Evolutionary conservation across 2,888 invertebrate genomes (phyloP).

Genomic region (Elysia crispata): DNA sequence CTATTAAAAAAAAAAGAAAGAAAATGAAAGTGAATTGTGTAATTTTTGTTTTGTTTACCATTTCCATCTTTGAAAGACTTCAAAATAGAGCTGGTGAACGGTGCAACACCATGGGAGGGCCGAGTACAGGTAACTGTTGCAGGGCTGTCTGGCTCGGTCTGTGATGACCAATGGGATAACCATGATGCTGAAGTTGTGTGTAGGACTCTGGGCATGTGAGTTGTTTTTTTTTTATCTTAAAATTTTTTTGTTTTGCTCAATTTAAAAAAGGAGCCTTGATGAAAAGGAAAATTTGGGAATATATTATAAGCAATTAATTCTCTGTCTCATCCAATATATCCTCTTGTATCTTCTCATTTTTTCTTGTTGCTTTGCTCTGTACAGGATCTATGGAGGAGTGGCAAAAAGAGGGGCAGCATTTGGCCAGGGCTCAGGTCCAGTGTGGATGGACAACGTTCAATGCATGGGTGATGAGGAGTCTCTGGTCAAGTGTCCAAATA

Average conservation of each 20-base stretch:
- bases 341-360: too few species aligned
- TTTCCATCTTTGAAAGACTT: too few species aligned
- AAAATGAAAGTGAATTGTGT: too few species aligned
- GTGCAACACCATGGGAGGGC: conserved; percentile 42
- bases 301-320: too few species aligned
- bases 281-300: too few species aligned
- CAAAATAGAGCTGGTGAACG: conserved; percentile 34
- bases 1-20: too few species aligned
- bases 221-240: too few species aligned
- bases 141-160: conserved; percentile 84
- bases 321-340: too few species aligned
- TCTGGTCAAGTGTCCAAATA: conserved; percentile 82
- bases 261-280: too few species aligned
- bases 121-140: conserved; percentile 48
- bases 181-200: conserved; percentile 81
- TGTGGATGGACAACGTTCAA: conserved; percentile 73
- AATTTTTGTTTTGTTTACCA: too few species aligned
- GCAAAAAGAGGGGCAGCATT: conserved; percentile 32
- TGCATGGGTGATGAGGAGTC: conserved; percentile 82
- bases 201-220: conserved; percentile 73
- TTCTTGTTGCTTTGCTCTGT: not conserved
- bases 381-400: conserved; percentile 47
- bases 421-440: conserved; percentile 56
- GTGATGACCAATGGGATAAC: conserved; percentile 86
- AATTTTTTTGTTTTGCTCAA: too few species aligned